phyloP scores from a whole-genome alignment of 2,113 vertebrate species.

The Tupaia chinensis region DNA sequence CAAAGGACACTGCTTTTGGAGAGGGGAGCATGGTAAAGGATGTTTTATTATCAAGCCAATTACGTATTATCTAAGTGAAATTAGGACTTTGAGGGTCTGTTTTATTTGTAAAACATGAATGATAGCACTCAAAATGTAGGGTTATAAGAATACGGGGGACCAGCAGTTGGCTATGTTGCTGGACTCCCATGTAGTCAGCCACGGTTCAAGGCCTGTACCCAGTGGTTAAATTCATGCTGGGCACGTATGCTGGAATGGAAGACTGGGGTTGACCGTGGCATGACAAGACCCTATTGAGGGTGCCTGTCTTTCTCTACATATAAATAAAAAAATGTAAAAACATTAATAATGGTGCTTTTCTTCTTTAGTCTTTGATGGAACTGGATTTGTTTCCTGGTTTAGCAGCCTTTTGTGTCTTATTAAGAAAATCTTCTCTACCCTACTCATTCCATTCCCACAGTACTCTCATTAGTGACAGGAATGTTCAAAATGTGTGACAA shows the following conservation, averaged over 20 bases:
- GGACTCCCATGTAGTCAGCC: no score
- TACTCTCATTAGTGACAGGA: neutral
- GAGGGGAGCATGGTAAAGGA: neutral
- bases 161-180: no score
- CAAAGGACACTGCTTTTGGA: neutral
- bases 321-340: neutral
- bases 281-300: no score
- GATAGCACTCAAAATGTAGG: neutral
- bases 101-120: slow-evolving; percentile 32
- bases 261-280: no score
- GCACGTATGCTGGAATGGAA: no score
- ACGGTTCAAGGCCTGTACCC: no score
- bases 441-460: neutral
- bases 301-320: no score
- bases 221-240: no score
- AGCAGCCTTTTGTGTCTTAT: neutral
- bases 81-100: neutral
- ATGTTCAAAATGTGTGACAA: neutral
- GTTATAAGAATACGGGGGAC: neutral
- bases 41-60: neutral
- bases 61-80: neutral
- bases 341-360: neutral
- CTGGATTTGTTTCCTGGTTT: neutral
- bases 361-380: slow-evolving; percentile 28
- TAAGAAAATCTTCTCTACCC: neutral